Evolutionary conservation across 2,888 invertebrate genomes (phyloP).

Genomic region (Zygogramma bicolorata): DNA sequence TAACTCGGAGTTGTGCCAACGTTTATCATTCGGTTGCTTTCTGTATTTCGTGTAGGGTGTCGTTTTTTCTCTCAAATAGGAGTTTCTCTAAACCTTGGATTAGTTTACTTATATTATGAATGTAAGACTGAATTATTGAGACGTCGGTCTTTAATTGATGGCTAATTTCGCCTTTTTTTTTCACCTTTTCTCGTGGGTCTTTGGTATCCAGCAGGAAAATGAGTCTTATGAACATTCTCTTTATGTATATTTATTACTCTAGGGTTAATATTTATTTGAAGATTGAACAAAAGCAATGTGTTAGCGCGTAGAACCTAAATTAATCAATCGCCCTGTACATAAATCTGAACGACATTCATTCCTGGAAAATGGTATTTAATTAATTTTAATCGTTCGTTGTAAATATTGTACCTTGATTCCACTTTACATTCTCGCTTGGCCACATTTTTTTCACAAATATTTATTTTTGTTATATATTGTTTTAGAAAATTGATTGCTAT

Average conservation of each 20-base stretch:
- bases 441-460: constrained; percentile 28
- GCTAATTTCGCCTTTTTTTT: too few species aligned
- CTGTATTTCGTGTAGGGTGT: constrained; percentile 31
- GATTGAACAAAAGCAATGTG: not conserved
- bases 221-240: not conserved
- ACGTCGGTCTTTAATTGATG: not conserved
- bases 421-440: constrained; percentile 3
- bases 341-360: constrained; percentile 19
- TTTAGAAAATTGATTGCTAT: constrained; percentile 17
- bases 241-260: not conserved
- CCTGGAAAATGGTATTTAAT: constrained; percentile 18
- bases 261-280: not conserved
- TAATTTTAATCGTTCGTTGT: constrained; percentile 17
- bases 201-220: not conserved
- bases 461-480: constrained; percentile 37
- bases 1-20: constrained; percentile 35
- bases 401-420: constrained; percentile 26
- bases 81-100: not conserved
- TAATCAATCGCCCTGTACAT: constrained; percentile 24
- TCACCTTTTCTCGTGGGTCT: not conserved
- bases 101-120: not conserved
- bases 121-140: constrained; percentile 17
- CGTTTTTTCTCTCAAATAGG: not conserved
- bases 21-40: constrained; percentile 13
- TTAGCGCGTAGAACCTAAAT: not conserved